phyloP scores from a whole-genome alignment of 2,888 invertebrate species.

The Bedellia somnulentella region DNA sequence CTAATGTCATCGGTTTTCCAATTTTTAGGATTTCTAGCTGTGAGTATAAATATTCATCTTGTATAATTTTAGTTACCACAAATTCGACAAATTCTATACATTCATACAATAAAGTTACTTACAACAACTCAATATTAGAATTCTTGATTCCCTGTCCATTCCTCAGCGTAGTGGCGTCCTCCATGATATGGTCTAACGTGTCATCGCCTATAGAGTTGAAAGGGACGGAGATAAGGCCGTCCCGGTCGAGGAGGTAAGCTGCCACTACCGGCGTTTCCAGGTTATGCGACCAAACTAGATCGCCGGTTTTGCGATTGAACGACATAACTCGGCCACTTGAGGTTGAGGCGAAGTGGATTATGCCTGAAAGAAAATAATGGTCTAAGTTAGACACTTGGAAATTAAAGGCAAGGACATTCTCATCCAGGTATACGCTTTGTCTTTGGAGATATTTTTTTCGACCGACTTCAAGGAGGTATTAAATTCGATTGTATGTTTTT shows the following conservation, averaged over 20 bases:
- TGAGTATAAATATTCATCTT: no score
- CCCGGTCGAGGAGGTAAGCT: slow-evolving; percentile 75
- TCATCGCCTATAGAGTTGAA: slow-evolving; percentile 89
- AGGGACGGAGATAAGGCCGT: slow-evolving; percentile 80
- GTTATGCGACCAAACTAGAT: slow-evolving; percentile 84
- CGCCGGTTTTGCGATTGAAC: slow-evolving; percentile 78
- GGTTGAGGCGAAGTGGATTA: slow-evolving; percentile 87
- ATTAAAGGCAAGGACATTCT: no score
- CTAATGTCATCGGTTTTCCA: no score
- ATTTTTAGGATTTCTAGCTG: no score
- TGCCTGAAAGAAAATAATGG: no score
- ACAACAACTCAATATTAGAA: slow-evolving; percentile 65
- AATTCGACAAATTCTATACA: neutral
- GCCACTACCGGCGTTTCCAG: slow-evolving; percentile 90
- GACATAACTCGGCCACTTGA: slow-evolving; percentile 86
- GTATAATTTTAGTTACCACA: no score
- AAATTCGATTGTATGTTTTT: no score
- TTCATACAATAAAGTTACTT: slow-evolving; percentile 20
- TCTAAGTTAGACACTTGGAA: no score
- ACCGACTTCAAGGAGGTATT: no score
- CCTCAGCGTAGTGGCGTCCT: slow-evolving; percentile 55
- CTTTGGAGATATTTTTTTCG: no score
- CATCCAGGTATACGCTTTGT: no score
- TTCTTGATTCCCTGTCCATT: slow-evolving; percentile 62
- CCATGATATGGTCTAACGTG: slow-evolving; percentile 72